Evolutionary conservation across 2,113 vertebrate species (phyloP).

Genomic region (Dascyllus trimaculatus): DNA sequence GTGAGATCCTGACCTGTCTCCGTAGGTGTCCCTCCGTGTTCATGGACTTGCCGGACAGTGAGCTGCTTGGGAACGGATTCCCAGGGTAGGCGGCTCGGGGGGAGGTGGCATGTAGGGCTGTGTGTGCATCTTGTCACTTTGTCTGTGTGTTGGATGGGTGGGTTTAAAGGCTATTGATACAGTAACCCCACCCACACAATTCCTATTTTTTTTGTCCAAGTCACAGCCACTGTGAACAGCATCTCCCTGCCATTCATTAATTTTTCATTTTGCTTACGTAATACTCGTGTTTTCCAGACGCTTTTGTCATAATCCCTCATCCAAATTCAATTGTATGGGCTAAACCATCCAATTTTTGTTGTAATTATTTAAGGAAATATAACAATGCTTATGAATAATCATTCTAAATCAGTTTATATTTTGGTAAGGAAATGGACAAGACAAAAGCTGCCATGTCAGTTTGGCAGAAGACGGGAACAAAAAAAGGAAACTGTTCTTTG

Average conservation of each 20-base stretch:
- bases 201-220: conserved; percentile 27
- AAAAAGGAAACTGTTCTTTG: background rate
- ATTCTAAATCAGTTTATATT: background rate
- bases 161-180: background rate
- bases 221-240: conserved; percentile 24
- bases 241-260: conserved; percentile 18
- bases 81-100: conserved; percentile 83
- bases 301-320: conserved; percentile 4
- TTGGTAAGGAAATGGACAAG: background rate
- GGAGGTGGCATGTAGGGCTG: conserved; percentile 74
- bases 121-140: conserved; percentile 66
- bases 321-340: background rate
- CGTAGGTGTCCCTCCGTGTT: conserved; percentile 88
- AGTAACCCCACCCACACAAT: background rate
- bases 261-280: conserved; percentile 8
- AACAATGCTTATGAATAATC: background rate
- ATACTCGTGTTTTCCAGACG: background rate
- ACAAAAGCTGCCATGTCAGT: background rate
- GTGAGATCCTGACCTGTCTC: conserved; percentile 86
- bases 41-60: conserved; percentile 89
- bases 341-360: background rate
- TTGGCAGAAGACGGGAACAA: background rate
- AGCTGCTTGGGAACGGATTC: conserved; percentile 87
- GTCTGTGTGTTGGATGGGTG: conserved; percentile 53
- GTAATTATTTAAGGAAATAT: background rate